Base-by-base conservation (phyloP, 53 echinoderm and acorn worm species). In the Echinometra lucunter region DNA sequence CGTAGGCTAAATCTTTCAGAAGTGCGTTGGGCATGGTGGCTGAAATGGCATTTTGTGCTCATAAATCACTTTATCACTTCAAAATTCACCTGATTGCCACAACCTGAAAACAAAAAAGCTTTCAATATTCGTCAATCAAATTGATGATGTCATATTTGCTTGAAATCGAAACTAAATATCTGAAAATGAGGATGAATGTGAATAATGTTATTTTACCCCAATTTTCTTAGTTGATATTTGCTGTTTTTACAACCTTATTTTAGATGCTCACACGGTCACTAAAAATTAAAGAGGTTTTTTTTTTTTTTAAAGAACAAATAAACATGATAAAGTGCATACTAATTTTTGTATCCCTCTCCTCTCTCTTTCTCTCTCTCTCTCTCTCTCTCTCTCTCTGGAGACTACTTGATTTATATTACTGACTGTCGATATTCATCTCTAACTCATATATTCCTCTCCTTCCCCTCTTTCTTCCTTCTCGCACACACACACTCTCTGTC, bases 151-250 rank as follows among this genome's bases (percentile, higher is more conserved):
- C 10, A 47, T 49, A 28, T 47, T 85, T 85, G 2, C 3, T 85
- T 85, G n/a, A 6, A 85, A 47, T 85, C 85, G 85, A 85, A 85
- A 85, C 85, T 85, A 49, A 30, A 85, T 47, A 85, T n/a, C 85
- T 21, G 40, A 13, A 85, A 85, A 53, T 85, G 15, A 13, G 28
- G 28, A 2, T 49, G 12, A 49, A 85, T 47, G 49, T 49, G 53
- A 83, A 47, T 44, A 9, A 13, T 83, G 83, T 45, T 47, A 83
- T 83, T 27, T 40, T 42, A 23, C 17, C 49, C 49, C 47, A 0
- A 47, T 47, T 47, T 85, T 28, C 23, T 42, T 80, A 23, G 6
- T 80, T 44, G 53, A 53, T 53, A 44, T 81, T 45, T 10, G 27
- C 18, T 85, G 85, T 85, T 85, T 45, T 47, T n/a, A 85, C 85